Evolutionary conservation across 2,888 invertebrate genomes (phyloP).

Genomic region (Alcis repandata): DNA sequence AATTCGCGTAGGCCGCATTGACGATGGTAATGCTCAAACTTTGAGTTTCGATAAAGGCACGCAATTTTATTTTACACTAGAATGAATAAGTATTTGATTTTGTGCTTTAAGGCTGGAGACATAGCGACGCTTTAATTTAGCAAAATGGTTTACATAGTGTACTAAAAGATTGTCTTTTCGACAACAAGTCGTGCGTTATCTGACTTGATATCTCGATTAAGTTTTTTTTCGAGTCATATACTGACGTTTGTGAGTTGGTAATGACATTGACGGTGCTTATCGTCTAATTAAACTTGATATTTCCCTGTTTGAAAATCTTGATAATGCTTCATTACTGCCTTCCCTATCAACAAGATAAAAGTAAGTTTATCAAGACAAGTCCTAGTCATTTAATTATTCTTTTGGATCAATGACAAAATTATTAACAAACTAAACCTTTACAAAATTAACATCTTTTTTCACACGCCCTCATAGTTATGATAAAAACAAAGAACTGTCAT

Average conservation of each 20-base stretch:
- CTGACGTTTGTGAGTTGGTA: conserved; percentile 18
- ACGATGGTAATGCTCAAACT: conserved; percentile 42
- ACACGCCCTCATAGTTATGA: neutral
- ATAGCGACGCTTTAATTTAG: neutral
- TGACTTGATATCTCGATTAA: conserved; percentile 20
- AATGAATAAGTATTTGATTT: conserved; percentile 11
- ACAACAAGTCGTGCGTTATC: conserved; percentile 8
- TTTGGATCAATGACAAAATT: too few relatives aligned
- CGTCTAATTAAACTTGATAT: conserved; percentile 22
- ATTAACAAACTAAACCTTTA: neutral
- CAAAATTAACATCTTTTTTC: neutral
- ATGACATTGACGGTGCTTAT: conserved; percentile 31
- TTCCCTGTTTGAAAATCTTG: conserved; percentile 1
- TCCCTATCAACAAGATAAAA: neutral
- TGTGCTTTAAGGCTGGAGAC: conserved; percentile 1
- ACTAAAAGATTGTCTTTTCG: conserved; percentile 9
- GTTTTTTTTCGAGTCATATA: conserved; percentile 16
- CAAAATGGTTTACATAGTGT: neutral
- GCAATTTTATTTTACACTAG: conserved; percentile 18
- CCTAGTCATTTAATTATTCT: neutral
- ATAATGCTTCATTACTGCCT: neutral
- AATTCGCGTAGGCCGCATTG: conserved; percentile 57
- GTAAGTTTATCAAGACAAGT: neutral
- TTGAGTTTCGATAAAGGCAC: conserved; percentile 11
- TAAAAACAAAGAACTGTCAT: neutral